These are phyloP conservation scores for Aproaerema taeniolella DNA, from an alignment of 2,888 invertebrate genomes.

Conservation along the genomic window DNA sequence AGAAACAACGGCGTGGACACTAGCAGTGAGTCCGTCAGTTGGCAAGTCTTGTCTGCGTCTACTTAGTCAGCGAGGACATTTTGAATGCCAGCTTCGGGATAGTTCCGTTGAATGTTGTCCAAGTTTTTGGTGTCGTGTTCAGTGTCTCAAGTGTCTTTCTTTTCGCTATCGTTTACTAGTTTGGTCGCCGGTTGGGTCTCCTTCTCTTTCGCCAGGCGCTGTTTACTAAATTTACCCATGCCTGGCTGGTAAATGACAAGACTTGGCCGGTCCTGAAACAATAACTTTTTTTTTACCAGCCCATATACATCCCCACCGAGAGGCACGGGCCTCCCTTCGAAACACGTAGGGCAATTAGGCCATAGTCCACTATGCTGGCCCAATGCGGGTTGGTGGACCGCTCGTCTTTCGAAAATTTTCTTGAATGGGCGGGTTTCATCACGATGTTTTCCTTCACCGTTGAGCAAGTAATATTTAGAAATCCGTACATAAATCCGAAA, in stretches of 20 bases:
- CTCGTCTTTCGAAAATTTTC: too few relatives aligned
- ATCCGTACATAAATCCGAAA: too few relatives aligned
- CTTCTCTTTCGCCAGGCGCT: constrained; percentile 74
- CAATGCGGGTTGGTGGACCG: too few relatives aligned
- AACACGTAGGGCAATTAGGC: too few relatives aligned
- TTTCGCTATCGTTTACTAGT: constrained; percentile 63
- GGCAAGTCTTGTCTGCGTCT: constrained; percentile 59
- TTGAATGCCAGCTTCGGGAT: constrained; percentile 63
- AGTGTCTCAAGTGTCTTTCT: constrained; percentile 69
- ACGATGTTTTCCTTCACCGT: too few relatives aligned
- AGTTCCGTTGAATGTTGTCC: constrained; percentile 72
- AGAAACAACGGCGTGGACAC: constrained; percentile 53
- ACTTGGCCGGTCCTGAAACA: constrained; percentile 87
- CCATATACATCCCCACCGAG: neutral
- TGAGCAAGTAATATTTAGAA: too few relatives aligned
- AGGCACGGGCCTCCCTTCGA: too few relatives aligned
- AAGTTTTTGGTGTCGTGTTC: constrained; percentile 48
- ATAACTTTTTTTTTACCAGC: too few relatives aligned
- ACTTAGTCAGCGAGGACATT: constrained; percentile 50
- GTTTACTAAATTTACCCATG: constrained; percentile 87
- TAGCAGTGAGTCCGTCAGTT: constrained; percentile 57
- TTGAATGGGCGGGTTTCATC: too few relatives aligned
- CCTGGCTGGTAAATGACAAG: constrained; percentile 94
- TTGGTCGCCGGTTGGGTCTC: constrained; percentile 40
- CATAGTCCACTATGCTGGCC: too few relatives aligned